Conservation (phyloP, 2,888 invertebrate species). For the Chelonus formosanus region DNA sequence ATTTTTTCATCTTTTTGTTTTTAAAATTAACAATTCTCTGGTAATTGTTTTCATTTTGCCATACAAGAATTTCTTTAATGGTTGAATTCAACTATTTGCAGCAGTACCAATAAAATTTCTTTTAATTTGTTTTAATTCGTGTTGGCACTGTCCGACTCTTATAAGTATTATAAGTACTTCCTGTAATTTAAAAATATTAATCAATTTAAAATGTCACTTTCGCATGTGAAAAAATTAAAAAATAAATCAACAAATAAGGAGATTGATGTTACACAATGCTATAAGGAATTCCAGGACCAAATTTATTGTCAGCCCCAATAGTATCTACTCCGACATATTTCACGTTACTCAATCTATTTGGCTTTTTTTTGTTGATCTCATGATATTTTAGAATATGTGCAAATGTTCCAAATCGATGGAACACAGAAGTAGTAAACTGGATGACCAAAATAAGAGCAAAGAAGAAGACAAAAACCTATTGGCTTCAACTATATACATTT, state of each 20-base stretch:
- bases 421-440: constrained; percentile 97
- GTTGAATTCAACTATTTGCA: constrained; percentile 83
- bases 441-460: constrained; percentile 95
- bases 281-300: constrained; percentile 85
- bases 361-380: constrained; percentile 85
- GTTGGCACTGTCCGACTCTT: constrained; percentile 87
- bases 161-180: constrained; percentile 84
- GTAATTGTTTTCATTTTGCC: constrained; percentile 90
- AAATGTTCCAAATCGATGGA: constrained; percentile 97
- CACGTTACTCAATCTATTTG: constrained; percentile 81
- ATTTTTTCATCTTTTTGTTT: constrained; percentile 72
- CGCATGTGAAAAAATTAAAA: too few species aligned
- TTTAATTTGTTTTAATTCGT: constrained; percentile 85
- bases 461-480: constrained; percentile 96
- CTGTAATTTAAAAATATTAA: constrained; percentile 57
- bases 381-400: constrained; percentile 96
- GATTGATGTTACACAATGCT: too few species aligned
- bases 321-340: constrained; percentile 87
- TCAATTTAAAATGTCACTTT: background rate
- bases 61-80: constrained; percentile 84
- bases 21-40: constrained; percentile 77
- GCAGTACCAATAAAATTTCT: constrained; percentile 84
- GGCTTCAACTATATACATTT: constrained; percentile 95
- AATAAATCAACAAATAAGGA: too few species aligned
- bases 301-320: constrained; percentile 85